Percentiles rank a stretch among this genome's conserved stretches.
Evolutionary conservation across 2,888 invertebrate species (phyloP).

Genomic region (Orchestes rusci): DNA sequence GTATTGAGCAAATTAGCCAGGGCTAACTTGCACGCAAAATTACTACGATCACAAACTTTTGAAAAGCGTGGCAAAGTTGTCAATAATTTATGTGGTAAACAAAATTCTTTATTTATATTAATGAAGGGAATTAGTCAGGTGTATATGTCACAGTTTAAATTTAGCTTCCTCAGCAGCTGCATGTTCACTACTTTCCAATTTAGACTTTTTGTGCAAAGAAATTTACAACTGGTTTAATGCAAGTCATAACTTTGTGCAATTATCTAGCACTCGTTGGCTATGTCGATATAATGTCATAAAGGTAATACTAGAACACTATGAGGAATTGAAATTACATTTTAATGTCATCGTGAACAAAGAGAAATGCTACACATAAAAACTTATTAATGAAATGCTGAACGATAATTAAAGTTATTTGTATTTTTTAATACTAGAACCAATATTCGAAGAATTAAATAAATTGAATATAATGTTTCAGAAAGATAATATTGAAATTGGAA

Average conservation of each 20-base stretch:
- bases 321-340: constrained; percentile 14
- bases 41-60: too few relatives aligned
- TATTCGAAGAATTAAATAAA: constrained; percentile 7
- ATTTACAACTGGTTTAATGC: constrained; percentile 9
- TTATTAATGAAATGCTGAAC: constrained; percentile 4
- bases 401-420: constrained; percentile 5
- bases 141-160: constrained; percentile 16
- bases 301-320: constrained; percentile 11
- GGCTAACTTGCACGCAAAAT: too few relatives aligned
- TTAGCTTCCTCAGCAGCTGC: constrained; percentile 11
- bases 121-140: constrained; percentile 14
- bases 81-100: too few relatives aligned
- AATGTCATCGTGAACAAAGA: constrained; percentile 10
- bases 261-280: constrained; percentile 7
- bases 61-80: too few relatives aligned
- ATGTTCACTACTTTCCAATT: constrained; percentile 9
- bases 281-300: constrained; percentile 7
- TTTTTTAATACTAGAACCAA: not conserved
- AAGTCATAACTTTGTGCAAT: constrained; percentile 11
- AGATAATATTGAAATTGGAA: constrained; percentile 4
- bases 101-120: too few relatives aligned
- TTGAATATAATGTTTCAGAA: constrained; percentile 5
- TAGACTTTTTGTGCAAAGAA: constrained; percentile 15
- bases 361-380: constrained; percentile 10
- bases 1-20: too few relatives aligned